These are phyloP conservation scores for Nannospalax galili DNA, from an alignment of 2,113 vertebrate species.

Conservation along the genomic window DNA sequence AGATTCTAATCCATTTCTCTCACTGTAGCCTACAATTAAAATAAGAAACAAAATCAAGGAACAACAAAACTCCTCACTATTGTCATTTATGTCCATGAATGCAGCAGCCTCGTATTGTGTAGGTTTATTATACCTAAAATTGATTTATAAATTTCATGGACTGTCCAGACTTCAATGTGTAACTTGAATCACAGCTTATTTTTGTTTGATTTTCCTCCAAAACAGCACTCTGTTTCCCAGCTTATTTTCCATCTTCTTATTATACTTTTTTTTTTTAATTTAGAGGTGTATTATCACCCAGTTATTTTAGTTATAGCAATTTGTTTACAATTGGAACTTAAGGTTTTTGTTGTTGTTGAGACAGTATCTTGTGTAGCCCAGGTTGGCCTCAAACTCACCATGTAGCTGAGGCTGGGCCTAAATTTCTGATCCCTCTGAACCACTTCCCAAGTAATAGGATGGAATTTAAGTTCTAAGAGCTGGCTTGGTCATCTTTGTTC, in stretches of 20 bases:
- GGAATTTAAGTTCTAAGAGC: conserved; percentile 33
- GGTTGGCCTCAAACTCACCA: neutral
- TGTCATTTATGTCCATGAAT: conserved; percentile 13
- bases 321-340: conserved; percentile 57
- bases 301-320: conserved; percentile 36
- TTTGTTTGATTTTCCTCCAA: conserved; percentile 57
- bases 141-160: conserved; percentile 35
- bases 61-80: neutral
- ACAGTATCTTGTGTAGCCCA: neutral
- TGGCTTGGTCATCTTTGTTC: conserved; percentile 24
- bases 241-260: conserved; percentile 48
- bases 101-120: neutral
- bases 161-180: conserved; percentile 40
- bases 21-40: neutral
- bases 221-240: neutral
- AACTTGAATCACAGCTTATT: conserved; percentile 45
- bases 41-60: neutral
- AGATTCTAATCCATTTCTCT: neutral
- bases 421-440: neutral
- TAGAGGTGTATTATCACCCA: neutral
- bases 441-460: neutral
- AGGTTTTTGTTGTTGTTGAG: conserved; percentile 25
- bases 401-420: neutral
- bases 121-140: conserved; percentile 25
- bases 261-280: conserved; percentile 37